These are phyloP conservation scores for Antheraea yamamai DNA, from an alignment of 2,888 invertebrate genomes.

Conservation along the genomic window DNA sequence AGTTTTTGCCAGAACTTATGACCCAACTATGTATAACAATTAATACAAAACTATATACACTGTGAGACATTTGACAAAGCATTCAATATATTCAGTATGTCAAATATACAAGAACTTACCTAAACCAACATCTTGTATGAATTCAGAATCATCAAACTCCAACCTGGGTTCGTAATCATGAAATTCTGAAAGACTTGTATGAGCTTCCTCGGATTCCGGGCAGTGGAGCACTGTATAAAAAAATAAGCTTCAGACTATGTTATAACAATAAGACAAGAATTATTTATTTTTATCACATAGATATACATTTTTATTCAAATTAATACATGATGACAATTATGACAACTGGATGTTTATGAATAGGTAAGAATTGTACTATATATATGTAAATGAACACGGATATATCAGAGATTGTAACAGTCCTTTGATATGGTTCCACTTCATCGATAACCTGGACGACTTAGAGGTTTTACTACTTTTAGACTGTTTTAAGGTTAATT, in stretches of 20 bases:
- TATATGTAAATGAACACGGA: too few species aligned
- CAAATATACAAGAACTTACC: conserved; percentile 77
- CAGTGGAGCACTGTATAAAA: conserved; percentile 57
- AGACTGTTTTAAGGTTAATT: too few species aligned
- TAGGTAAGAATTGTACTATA: too few species aligned
- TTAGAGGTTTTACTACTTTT: too few species aligned
- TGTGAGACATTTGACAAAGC: too few species aligned
- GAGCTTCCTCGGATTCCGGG: conserved; percentile 86
- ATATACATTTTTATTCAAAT: not conserved
- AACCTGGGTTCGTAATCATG: conserved; percentile 97
- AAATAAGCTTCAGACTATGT: conserved; percentile 21
- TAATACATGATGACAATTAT: not conserved
- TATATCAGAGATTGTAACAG: too few species aligned
- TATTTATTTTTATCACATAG: not conserved
- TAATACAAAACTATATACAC: too few species aligned
- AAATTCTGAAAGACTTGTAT: conserved; percentile 94
- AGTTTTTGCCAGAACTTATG: too few species aligned
- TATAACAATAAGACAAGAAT: not conserved
- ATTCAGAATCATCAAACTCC: conserved; percentile 97
- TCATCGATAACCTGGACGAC: too few species aligned
- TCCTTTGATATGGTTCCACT: too few species aligned
- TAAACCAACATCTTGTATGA: conserved; percentile 86
- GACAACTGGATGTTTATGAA: too few species aligned
- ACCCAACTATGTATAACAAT: too few species aligned
- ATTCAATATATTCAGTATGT: not conserved